Conservation (phyloP, 1,140 invertebrate genomes). For the Doryteuthis pealeii region DNA sequence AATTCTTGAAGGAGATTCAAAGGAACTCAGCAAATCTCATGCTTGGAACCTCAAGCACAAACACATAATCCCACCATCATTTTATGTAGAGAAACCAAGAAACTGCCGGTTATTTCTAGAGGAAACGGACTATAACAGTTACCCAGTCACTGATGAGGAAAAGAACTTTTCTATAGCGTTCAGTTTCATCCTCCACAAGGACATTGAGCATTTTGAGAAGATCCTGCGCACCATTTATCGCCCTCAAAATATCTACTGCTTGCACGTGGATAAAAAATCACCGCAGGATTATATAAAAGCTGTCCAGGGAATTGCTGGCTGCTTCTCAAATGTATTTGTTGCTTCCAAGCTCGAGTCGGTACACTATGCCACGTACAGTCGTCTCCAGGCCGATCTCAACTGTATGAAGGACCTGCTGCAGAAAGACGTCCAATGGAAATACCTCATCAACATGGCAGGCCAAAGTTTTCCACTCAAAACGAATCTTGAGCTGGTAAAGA, state of each 20-base stretch:
- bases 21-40: background rate
- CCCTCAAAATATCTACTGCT: slow-evolving; percentile 54
- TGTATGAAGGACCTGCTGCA: slow-evolving; percentile 43
- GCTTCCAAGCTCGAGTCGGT: slow-evolving; percentile 35
- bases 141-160: slow-evolving; percentile 30
- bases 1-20: background rate
- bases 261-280: slow-evolving; percentile 51
- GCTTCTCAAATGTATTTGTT: slow-evolving; percentile 53
- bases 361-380: slow-evolving; percentile 29
- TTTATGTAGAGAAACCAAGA: slow-evolving; percentile 15
- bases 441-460: slow-evolving; percentile 39
- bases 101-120: slow-evolving; percentile 26
- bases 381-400: slow-evolving; percentile 40
- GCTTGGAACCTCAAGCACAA: background rate
- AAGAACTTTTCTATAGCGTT: slow-evolving; percentile 42
- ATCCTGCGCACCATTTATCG: slow-evolving; percentile 49
- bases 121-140: slow-evolving; percentile 20
- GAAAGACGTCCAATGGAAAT: slow-evolving; percentile 32
- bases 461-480: slow-evolving; percentile 36
- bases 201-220: slow-evolving; percentile 44
- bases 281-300: slow-evolving; percentile 25
- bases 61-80: background rate
- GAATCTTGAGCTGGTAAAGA: slow-evolving; percentile 27
- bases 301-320: slow-evolving; percentile 31
- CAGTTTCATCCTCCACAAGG: slow-evolving; percentile 38